Base-by-base conservation (phyloP, 2,797 vertebrate genomes). In the Tenualosa ilisha region DNA sequence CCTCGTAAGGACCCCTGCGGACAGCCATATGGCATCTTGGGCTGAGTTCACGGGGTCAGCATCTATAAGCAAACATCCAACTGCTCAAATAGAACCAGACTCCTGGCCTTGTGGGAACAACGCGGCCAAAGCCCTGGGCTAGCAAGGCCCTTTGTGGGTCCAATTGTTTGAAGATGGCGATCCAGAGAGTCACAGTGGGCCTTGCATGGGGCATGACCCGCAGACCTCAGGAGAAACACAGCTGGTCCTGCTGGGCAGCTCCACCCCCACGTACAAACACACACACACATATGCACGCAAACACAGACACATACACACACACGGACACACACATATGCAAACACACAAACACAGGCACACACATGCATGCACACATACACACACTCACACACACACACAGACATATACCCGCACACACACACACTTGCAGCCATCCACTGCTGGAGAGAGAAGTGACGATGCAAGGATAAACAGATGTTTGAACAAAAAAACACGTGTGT, bases 201-300 rank as follows among this genome's bases (percentile, higher is more conserved):
- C 86, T 37, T 75, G 83, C 68, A 86, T 65, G 50, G 63, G 51
- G 51, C 46, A 82, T 82, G 83, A 91, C 87, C 83, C 43, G 17
- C 82, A 12, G 63, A 85, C 86, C 83, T 82, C 75, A 84, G 82
- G 56, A 85, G 54, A 91, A 84, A 88, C 85, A 72, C 86, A 91
- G 83, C 88, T 87, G 88, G 72, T 84, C 54, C 6, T 81, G 40
- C 65, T 59, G 40, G 40, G 40, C 65, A 3, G 68, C 83, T 53
- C 63, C 6, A 51, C 53, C 59, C 75, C 9, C 68, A 37, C 53
- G 31, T 81, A 82, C 54, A 3, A n/a, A n/a, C 17, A 9, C 24
- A 31, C 63, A 65, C 63, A 65, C 24, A 31, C 63, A 65, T 24
- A n/a, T 24, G 11, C 63, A 31, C 11, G 11, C 63, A 65, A 7